Percentiles rank a stretch among this genome's conserved stretches.
phyloP scores from a whole-genome alignment of 1,140 invertebrate species.

The Drosophila seguyi region DNA sequence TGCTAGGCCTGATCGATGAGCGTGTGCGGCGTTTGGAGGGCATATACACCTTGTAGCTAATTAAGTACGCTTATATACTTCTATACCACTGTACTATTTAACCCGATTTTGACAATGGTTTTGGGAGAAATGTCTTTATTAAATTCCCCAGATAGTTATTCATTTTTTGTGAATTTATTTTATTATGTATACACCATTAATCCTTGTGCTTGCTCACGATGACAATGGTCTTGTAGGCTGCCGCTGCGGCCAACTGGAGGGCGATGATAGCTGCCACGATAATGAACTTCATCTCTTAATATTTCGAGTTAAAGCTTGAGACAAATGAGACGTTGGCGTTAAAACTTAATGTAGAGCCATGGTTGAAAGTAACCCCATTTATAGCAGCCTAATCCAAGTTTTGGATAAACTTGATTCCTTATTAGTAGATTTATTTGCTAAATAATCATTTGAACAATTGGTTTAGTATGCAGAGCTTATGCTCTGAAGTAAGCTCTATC shows the following conservation, averaged over 20 bases:
- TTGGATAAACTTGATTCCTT: background rate
- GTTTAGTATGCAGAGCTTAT: no score
- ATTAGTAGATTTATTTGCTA: background rate
- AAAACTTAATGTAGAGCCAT: background rate
- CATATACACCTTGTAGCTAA: constrained; percentile 39
- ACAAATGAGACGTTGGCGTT: background rate
- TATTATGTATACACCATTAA: background rate
- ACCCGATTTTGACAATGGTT: background rate
- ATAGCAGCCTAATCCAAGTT: background rate
- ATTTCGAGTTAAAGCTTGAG: background rate
- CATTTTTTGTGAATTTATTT: background rate
- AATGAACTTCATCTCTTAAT: background rate
- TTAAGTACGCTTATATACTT: background rate
- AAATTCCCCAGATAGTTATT: background rate
- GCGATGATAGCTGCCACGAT: background rate
- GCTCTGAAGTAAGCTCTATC: no score
- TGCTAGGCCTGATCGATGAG: constrained; percentile 45
- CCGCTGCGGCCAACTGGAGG: background rate
- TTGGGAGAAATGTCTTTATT: background rate
- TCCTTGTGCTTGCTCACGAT: background rate
- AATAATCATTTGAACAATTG: background rate
- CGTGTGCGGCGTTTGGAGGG: constrained; percentile 62
- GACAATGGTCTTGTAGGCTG: background rate
- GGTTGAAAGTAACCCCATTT: background rate
- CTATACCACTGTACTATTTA: background rate